phyloP scores from a whole-genome alignment of 2,888 invertebrate species.

The Phalera bucephala region DNA sequence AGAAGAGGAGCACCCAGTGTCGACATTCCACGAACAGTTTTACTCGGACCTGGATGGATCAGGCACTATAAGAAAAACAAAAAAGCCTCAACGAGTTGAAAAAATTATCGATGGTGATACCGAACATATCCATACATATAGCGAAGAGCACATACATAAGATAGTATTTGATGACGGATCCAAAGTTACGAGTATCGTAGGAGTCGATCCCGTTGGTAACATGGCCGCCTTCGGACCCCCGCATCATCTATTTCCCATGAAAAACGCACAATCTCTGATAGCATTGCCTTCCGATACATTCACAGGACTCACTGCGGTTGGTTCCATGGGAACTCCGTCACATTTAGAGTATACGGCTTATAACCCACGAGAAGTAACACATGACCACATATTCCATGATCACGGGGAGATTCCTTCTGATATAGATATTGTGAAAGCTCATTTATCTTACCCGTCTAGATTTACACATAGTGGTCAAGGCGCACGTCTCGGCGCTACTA shows the following conservation, averaged over 20 bases:
- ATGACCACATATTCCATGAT: conserved; percentile 77
- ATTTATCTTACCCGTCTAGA: conserved; percentile 58
- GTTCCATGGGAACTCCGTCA: conserved; percentile 60
- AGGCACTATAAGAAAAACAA: conserved; percentile 70
- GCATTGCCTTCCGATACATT: conserved; percentile 53
- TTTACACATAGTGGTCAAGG: conserved; percentile 67
- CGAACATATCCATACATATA: conserved; percentile 79
- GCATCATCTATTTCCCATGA: conserved; percentile 54
- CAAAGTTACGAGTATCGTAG: conserved; percentile 44
- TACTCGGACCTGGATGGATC: conserved; percentile 73
- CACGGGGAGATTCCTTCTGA: conserved; percentile 72
- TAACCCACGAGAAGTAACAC: conserved; percentile 75
- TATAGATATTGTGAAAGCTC: conserved; percentile 57
- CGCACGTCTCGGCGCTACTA: conserved; percentile 47
- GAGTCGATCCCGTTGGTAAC: conserved; percentile 49
- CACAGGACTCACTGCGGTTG: conserved; percentile 48
- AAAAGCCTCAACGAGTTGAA: conserved; percentile 75
- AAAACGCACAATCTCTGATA: conserved; percentile 50
- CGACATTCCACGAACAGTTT: conserved; percentile 74
- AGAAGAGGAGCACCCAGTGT: conserved; percentile 68
- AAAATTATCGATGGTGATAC: conserved; percentile 79
- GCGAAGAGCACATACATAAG: conserved; percentile 78
- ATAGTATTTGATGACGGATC: conserved; percentile 60
- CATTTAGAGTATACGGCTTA: conserved; percentile 71
- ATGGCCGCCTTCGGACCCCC: conserved; percentile 49